Conservation (phyloP, 2,113 vertebrate genomes). For the Urocolius indicus region DNA sequence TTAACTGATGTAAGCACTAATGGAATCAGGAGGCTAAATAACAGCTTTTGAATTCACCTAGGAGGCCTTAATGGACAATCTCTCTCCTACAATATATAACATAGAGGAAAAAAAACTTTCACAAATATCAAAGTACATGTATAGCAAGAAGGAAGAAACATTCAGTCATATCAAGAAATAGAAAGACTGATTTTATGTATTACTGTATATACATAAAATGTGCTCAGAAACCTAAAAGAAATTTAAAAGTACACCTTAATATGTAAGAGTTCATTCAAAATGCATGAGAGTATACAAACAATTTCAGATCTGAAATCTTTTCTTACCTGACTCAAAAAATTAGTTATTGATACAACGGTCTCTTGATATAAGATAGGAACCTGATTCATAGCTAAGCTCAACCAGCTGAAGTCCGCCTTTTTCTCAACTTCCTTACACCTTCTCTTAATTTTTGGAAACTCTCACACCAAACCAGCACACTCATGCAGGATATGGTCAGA, state of each 20-base stretch:
- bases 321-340: background rate
- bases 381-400: background rate
- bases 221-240: background rate
- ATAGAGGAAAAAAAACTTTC: background rate
- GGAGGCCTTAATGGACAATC: slow-evolving; percentile 25
- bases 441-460: background rate
- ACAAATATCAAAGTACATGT: background rate
- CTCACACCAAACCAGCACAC: background rate
- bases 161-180: background rate
- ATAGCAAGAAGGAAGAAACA: background rate
- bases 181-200: background rate
- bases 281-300: background rate
- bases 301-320: background rate
- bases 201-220: background rate
- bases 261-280: background rate
- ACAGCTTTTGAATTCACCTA: slow-evolving; percentile 18
- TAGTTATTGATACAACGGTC: background rate
- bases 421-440: background rate
- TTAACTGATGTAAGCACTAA: slow-evolving; percentile 55
- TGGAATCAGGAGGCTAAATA: slow-evolving; percentile 52
- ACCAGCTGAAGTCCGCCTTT: background rate
- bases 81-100: slow-evolving; percentile 18
- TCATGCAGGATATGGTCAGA: background rate
- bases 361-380: background rate
- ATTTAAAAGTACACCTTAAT: background rate